Percentiles rank a stretch among this genome's conserved stretches.
Evolutionary conservation across 2,888 invertebrate species (phyloP).

Genomic region (Nomada ruficornis): DNA sequence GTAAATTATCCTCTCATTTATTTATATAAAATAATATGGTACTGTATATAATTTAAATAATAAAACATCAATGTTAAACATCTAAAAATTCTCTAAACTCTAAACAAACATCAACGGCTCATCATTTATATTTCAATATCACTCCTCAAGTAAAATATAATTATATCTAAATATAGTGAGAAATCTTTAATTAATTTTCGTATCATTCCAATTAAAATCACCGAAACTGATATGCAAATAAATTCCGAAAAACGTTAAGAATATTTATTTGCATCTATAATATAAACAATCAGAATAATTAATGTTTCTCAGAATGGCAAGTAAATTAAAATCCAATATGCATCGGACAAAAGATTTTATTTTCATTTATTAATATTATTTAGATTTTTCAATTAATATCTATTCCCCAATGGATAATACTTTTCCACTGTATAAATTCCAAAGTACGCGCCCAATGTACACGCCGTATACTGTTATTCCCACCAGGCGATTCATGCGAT

Average conservation of each 20-base stretch:
- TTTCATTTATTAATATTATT: not conserved
- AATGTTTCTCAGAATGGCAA: not conserved
- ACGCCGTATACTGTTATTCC: conserved; percentile 40
- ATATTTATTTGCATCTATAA: not conserved
- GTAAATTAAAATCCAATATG: not conserved
- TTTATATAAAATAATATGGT: too few species aligned
- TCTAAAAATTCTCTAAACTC: not conserved
- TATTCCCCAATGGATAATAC: not conserved
- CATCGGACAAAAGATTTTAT: not conserved
- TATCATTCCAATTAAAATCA: not conserved
- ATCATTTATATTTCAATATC: too few species aligned
- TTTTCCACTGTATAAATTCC: conserved; percentile 2
- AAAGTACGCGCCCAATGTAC: conserved; percentile 28
- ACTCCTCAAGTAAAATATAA: too few species aligned
- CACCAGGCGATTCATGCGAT: conserved; percentile 28
- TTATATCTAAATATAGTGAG: not conserved
- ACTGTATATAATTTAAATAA: too few species aligned
- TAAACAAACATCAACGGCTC: too few species aligned
- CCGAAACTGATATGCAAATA: not conserved
- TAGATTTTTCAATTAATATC: not conserved
- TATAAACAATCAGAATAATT: not conserved
- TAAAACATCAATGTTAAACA: not conserved
- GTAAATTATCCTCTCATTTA: too few species aligned
- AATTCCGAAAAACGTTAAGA: not conserved
- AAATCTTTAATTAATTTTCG: not conserved